Evolutionary conservation across 1,140 invertebrate genomes (phyloP).

Genomic region (Ips typographus): DNA sequence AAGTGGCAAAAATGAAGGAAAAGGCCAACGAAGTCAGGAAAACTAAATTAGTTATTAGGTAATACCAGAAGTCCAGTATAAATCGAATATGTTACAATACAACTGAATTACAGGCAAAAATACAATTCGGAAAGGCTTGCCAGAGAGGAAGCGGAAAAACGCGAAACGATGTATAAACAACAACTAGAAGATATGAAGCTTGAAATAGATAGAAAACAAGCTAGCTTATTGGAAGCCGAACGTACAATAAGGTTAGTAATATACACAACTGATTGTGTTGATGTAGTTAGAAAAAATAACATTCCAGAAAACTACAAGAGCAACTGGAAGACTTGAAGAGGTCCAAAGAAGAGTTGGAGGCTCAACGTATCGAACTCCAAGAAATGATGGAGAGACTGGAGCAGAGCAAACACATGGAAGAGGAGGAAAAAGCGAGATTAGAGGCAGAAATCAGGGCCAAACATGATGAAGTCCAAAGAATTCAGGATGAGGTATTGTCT

Average conservation of each 20-base stretch:
- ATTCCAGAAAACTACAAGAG: conserved; percentile 78
- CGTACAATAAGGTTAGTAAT: conserved; percentile 71
- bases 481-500: conserved; percentile 74
- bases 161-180: conserved; percentile 71
- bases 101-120: conserved; percentile 39
- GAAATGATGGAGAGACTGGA: conserved; percentile 91
- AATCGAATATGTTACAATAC: neutral
- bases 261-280: neutral
- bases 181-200: conserved; percentile 78
- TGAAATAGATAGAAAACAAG: conserved; percentile 83
- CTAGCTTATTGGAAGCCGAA: conserved; percentile 81
- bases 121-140: conserved; percentile 41
- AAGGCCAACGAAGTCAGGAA: conserved; percentile 43
- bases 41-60: conserved; percentile 37
- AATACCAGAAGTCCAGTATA: neutral
- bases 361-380: conserved; percentile 79
- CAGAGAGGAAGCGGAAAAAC: conserved; percentile 43
- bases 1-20: conserved; percentile 48
- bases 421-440: conserved; percentile 81
- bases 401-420: conserved; percentile 83
- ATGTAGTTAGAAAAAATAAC: neutral
- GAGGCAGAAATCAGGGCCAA: conserved; percentile 87
- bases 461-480: conserved; percentile 84
- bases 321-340: conserved; percentile 86
- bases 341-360: conserved; percentile 93